Evolutionary conservation across 2,888 invertebrate genomes (phyloP), one percentile per base, ranked within the genome.

Genomic region (Taenaris catops): DNA sequence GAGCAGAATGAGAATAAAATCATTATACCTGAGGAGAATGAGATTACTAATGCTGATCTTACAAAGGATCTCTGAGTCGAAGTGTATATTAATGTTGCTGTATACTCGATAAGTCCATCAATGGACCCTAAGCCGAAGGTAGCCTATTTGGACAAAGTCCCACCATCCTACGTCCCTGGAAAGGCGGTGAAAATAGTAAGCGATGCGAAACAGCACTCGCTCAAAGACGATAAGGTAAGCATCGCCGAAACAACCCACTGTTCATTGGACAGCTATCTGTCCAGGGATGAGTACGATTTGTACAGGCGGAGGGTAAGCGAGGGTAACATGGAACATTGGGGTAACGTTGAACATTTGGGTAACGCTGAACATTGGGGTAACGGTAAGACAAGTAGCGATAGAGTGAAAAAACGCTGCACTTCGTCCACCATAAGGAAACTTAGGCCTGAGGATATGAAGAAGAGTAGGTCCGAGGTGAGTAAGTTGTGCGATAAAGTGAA

Each of bases 151-250:
- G 84, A 84, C 18, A 74, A 72, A 45, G 78, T 76, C 0, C 66
- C 79, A 0, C 37, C 68, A 0, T 68, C 60, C 0, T 84, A 87
- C 43, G 84, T 90, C 17, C 93, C 93, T 0, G 93, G 93, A 1
- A 93, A 93, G 66, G 93, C 93, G 0, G 92, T 94, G 6, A 92
- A 94, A 75, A 91, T 93, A 12, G 84, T 92, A 54, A 90, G 90
- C 26, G 88, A 88, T 34, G 70, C 55, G 0, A 86, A 75, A 1
- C 72, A 79, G 10, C 87, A 89, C 48, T 55, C 61, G 8, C 60
- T 72, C 2, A 60, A 69, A 23, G 60, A 73, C 11, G 68, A 73
- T 0, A 75, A 78, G 79, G 86, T 87, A 68, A 79, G 76, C 53
- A 36, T 51, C 8, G 51, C 46, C 2, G 83, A 86, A 25, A 61